Evolutionary conservation across 2,113 vertebrate genomes (phyloP).

Genomic region (Eubucco bourcierii): DNA sequence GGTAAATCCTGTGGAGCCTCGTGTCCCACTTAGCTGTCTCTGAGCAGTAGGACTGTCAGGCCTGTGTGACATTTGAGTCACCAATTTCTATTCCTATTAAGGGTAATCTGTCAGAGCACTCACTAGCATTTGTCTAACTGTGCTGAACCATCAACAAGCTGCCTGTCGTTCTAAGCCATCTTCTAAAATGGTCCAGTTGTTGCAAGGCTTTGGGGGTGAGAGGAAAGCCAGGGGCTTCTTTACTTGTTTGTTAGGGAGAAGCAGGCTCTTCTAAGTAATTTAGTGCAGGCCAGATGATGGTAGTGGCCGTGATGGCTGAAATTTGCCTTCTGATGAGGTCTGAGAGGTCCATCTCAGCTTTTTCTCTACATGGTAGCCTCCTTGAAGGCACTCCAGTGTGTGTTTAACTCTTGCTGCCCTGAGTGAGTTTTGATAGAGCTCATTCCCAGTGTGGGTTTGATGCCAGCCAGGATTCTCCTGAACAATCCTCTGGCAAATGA

Average conservation of each 20-base stretch:
- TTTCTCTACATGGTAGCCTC: background rate
- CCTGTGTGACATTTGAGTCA: background rate
- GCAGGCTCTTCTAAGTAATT: background rate
- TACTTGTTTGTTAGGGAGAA: background rate
- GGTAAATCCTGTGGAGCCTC: background rate
- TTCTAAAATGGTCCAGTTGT: background rate
- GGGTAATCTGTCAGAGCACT: background rate
- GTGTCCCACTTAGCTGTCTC: background rate
- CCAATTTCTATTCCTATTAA: background rate
- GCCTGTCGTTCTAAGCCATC: background rate
- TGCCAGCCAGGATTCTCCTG: background rate
- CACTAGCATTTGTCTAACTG: background rate
- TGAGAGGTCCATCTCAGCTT: background rate
- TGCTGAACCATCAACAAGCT: background rate
- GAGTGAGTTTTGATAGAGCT: background rate
- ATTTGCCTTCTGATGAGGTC: background rate
- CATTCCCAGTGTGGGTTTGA: accelerated
- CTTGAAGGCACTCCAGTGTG: accelerated
- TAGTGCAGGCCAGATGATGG: too few relatives aligned
- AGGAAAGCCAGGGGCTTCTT: background rate
- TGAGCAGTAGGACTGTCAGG: background rate
- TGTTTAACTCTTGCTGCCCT: background rate
- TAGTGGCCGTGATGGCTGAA: background rate
- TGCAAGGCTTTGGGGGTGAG: background rate
- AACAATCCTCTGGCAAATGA: background rate